Percentiles rank a stretch among this genome's conserved stretches.
These are phyloP conservation scores for Meganola albula DNA, from an alignment of 2,888 invertebrate genomes.

Conservation along the genomic window DNA sequence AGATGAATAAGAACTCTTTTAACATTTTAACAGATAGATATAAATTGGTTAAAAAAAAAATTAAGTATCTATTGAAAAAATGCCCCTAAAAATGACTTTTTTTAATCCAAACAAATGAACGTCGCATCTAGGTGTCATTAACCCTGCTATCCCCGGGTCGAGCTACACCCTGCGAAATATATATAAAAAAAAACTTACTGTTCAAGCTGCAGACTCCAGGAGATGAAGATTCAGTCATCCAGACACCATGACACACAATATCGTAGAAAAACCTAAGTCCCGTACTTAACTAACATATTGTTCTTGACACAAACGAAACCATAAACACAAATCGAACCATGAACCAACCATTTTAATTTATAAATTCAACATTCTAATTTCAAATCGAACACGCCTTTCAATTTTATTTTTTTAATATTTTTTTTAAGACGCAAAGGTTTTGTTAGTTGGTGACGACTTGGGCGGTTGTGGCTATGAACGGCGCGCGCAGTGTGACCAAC, in stretches of 20 bases:
- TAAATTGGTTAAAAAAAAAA: too few species aligned
- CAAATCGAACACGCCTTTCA: slow-evolving; percentile 27
- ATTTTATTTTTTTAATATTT: slow-evolving; percentile 32
- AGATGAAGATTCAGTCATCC: too few species aligned
- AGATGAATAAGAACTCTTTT: too few species aligned
- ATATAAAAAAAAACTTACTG: too few species aligned
- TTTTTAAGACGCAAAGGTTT: slow-evolving; percentile 33
- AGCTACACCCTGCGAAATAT: slow-evolving; percentile 7
- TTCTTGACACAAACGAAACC: slow-evolving; percentile 8
- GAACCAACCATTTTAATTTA: slow-evolving; percentile 25
- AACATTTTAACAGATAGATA: too few species aligned
- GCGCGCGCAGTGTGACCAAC: slow-evolving; percentile 38
- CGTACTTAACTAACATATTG: slow-evolving; percentile 32
- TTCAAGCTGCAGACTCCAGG: too few species aligned
- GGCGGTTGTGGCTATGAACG: slow-evolving; percentile 34
- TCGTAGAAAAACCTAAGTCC: slow-evolving; percentile 30
- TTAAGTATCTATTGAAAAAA: too few species aligned
- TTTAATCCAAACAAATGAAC: too few species aligned
- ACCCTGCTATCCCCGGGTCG: slow-evolving; percentile 8
- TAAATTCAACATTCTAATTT: slow-evolving; percentile 18
- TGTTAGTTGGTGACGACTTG: slow-evolving; percentile 30
- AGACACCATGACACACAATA: slow-evolving; percentile 31
- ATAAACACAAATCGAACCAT: slow-evolving; percentile 4
- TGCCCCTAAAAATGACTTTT: too few species aligned
- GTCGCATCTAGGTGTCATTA: too few species aligned